Evolutionary conservation across 2,888 invertebrate species (phyloP), one percentile per base, ranked within the genome.

Genomic region (Aspidiotus rigidus): DNA sequence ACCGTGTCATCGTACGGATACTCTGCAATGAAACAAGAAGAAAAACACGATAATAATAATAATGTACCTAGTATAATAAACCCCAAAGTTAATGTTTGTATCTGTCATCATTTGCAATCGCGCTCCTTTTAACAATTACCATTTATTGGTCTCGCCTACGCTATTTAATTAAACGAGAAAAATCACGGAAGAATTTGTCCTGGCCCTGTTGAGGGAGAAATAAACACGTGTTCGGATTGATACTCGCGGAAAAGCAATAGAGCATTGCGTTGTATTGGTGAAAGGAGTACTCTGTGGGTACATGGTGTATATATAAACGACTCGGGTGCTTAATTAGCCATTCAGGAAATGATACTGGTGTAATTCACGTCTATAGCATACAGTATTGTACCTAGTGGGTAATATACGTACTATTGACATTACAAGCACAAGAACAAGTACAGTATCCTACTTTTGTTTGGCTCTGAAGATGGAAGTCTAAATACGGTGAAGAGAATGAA

Each of bases 11-110:
- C 64, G 57, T 60, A 69, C 61, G 62, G 72, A 73, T 77, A 81
- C 80, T 81, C 76, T 80, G 80, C 8, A 41, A 41, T n/a, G 41
- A 15, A 55, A 7, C n/a, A 15, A 13, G 59, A 57, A 44, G 7
- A 13, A 56, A 56, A 56, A 64, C 56, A 57, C 15, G n/a, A 62
- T 49, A 63, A 49, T 11, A 49, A 62, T 28, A 28, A 28, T 28
- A 28, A 28, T 28, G 28, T 28, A 28, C 28, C 28, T 28, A 28
- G 28, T 28, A 28, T 28, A 28, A 28, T 28, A 28, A 28, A 28
- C 28, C 28, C 28, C 5, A 28, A 28, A 28, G 28, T 28, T 28
- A 28, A 28, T 28, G 49, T 49, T n/a, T 2, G 6, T 49, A n/a
- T 49, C 49, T 49, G 49, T 49, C 49, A 49, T 49, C 49, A 49